Base-by-base conservation (phyloP, 2,797 vertebrate genomes). In the Brotula barbata region DNA sequence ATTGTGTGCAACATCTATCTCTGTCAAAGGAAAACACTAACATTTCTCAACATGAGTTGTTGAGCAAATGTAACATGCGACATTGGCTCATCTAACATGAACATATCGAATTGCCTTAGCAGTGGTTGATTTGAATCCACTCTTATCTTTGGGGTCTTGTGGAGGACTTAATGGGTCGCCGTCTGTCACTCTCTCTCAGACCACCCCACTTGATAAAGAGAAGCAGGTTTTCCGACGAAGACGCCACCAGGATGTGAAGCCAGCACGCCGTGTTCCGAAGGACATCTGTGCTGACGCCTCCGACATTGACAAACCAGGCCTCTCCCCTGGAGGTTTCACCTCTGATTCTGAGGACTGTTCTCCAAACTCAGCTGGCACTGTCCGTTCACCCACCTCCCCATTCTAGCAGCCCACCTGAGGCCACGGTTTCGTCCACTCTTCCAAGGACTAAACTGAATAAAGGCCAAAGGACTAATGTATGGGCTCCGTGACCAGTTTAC, bases 171-270 rank as follows among this genome's bases (percentile, higher is more conserved):
- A 82, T 31, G 0, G 5, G 60, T 67, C 73, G 37, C 81, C 91
- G 89, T 94, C 92, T 93, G 90, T 86, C 91, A 87, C 89, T 88
- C 89, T 73, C 88, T 88, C 89, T 88, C 93, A 98, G 95, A 97
- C 93, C 94, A 97, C 95, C 91, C 88, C 97, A 94, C 93, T 96
- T 95, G 95, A 99, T 95, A 98, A 98, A 91, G 94, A 98, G 95
- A 95, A 95, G 95, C 95, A 96, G 94, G 90, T 97, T 95, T 94
- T 99, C 95, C 72, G 94, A 94, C 89, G 94, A 95, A 93, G 96
- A 95, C 89, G 94, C 93, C 82, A 97, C 94, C 92, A 92, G 92
- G 93, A 97, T 95, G 94, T 96, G 89, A 97, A 87, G 82, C 83
- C 83, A 7, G 72, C 58, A 44, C 85, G 71, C 49, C 85, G 88